A percentile compares a stretch with the other conserved stretches of the same genome.
phyloP scores from a whole-genome alignment of 1,140 invertebrate genomes.

The Drosophila ohnishii region DNA sequence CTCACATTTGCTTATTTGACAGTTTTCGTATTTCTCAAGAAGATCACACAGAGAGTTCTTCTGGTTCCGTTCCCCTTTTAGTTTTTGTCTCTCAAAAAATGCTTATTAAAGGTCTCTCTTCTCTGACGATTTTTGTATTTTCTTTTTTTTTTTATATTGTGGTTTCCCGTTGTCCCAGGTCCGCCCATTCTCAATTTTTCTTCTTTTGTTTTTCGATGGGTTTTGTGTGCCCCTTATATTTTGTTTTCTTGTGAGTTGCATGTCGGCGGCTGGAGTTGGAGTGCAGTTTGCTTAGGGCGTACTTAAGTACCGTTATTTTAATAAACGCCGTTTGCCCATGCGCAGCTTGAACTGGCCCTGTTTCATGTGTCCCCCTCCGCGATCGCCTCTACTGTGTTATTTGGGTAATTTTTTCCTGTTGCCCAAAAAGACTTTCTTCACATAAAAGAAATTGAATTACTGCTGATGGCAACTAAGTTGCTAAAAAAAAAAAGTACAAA shows the following conservation, averaged over 20 bases:
- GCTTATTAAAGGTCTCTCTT: conserved; percentile 56
- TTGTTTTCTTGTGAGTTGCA: conserved; percentile 34
- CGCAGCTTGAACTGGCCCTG: conserved; percentile 29
- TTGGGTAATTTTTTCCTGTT: conserved; percentile 14
- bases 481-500: conserved; percentile 10
- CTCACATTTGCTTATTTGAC: conserved; percentile 6
- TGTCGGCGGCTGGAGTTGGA: conserved; percentile 34
- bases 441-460: conserved; percentile 38
- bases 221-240: conserved; percentile 27
- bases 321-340: conserved; percentile 75
- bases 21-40: conserved; percentile 14
- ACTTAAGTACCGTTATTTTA: conserved; percentile 80
- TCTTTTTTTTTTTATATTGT: conserved; percentile 13
- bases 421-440: conserved; percentile 59
- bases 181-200: conserved; percentile 50
- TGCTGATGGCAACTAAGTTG: conserved; percentile 46
- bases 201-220: conserved; percentile 24
- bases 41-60: conserved; percentile 18
- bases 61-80: conserved; percentile 1
- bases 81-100: conserved; percentile 29
- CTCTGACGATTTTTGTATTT: conserved; percentile 15
- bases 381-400: not conserved
- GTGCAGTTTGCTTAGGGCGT: conserved; percentile 78
- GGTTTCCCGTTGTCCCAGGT: conserved; percentile 22
- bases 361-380: conserved; percentile 11